Base-by-base conservation (phyloP, 2,888 invertebrate genomes). In the Heliconius aoede region DNA sequence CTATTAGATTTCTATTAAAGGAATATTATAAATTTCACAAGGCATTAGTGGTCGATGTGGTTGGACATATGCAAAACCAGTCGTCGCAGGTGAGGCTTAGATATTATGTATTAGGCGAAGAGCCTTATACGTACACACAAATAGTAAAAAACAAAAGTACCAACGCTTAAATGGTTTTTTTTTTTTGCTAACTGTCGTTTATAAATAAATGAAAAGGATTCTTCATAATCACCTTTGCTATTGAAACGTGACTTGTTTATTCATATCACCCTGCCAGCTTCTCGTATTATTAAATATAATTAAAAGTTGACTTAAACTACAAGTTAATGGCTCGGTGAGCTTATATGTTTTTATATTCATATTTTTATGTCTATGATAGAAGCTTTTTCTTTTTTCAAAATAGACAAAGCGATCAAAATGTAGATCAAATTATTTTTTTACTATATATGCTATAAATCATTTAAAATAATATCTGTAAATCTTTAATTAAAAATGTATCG, bases 31-130 rank as follows among this genome's bases (percentile, higher is more conserved):
- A n/a, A 84, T 85, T 82, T 83, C 83, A 85, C 83, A 85, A 83
- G 81, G 82, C 86, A 86, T 89, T 89, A 90, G 90, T 87, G 90
- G 91, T 91, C 84, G 82, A 81, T 91, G 91, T 88, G 91, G 91
- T 90, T 81, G 83, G 83, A 84, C 83, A 83, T 87, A 89, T 88
- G 90, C 88, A 88, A 88, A 91, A 90, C 91, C 90, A 89, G 92
- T 89, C 85, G 80, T 71, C 77, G 90, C 92, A 93, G 89, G 89
- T 93, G 92, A 90, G 85, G 85, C 84, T 85, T 85, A 88, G 86
- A 86, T 84, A 24, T 65, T 65, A 81, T 84, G 86, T 89, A 91
- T 90, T 91, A 91, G 86, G 80, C 78, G 81, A 85, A 83, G 85
- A 85, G 84, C 86, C 86, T 90, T 91, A 88, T 88, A 93, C 91